Conservation (phyloP, 2,113 vertebrate genomes). For the Macrotis lagotis region DNA sequence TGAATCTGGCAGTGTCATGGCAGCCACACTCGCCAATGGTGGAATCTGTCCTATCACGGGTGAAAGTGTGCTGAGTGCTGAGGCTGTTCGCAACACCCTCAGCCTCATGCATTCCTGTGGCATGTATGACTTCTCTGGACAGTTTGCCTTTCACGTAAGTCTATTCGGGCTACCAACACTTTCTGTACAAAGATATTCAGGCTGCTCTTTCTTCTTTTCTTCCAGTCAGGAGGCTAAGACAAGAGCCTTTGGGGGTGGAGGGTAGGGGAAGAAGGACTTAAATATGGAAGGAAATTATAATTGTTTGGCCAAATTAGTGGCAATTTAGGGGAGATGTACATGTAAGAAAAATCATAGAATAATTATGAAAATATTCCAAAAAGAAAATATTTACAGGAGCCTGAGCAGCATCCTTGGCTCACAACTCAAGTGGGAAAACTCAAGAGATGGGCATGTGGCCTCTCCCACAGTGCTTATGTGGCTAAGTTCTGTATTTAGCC, state of each 20-base stretch:
- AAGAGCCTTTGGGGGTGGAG: not conserved
- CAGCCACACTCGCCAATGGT: conserved; percentile 90
- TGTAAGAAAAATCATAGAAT: not conserved
- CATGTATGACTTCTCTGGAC: conserved; percentile 92
- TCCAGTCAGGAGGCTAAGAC: not conserved
- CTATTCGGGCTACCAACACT: not conserved
- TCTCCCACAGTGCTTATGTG: not conserved
- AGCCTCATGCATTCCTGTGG: conserved; percentile 94
- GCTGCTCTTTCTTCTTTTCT: conserved; percentile 2
- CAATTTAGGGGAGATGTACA: not conserved
- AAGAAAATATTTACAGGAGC: not conserved
- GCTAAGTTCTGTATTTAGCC: not conserved
- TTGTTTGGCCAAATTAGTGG: conserved; percentile 4
- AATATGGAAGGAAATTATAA: conserved; percentile 6
- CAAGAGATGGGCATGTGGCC: not conserved
- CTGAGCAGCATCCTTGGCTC: not conserved
- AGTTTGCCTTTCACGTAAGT: conserved; percentile 92
- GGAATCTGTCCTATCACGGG: conserved; percentile 93
- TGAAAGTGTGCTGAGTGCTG: conserved; percentile 87
- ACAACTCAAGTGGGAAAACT: not conserved
- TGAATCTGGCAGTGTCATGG: conserved; percentile 90
- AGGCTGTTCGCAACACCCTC: conserved; percentile 90
- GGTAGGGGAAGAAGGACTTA: not conserved
- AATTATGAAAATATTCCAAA: not conserved
- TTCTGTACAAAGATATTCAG: not conserved